Conservation (phyloP, 1,140 invertebrate genomes). For the Nephila pilipes region DNA sequence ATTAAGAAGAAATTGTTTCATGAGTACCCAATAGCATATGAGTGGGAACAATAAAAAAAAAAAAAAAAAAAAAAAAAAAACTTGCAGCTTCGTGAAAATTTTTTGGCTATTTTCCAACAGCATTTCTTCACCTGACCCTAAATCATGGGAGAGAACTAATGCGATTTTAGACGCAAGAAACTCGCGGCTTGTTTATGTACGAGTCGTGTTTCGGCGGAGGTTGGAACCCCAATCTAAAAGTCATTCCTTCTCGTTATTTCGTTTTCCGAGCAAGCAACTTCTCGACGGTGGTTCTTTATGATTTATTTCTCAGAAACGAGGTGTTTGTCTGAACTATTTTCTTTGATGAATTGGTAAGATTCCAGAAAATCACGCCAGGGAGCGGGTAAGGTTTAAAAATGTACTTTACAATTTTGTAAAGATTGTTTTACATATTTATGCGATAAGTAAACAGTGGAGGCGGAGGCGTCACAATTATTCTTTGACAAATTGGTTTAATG, state of each 20-base stretch:
- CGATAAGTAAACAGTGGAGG: too few species aligned
- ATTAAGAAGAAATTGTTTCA: background rate
- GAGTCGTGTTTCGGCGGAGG: constrained; percentile 47
- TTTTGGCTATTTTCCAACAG: constrained; percentile 59
- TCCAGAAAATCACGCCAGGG: constrained; percentile 35
- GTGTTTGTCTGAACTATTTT: constrained; percentile 41
- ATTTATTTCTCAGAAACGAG: constrained; percentile 41
- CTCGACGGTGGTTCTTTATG: constrained; percentile 9
- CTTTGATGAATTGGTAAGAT: constrained; percentile 41
- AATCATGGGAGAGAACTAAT: constrained; percentile 71
- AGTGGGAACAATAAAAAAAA: too few species aligned
- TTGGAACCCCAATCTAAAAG: constrained; percentile 68
- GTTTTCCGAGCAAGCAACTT: constrained; percentile 27
- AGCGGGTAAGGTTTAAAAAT: background rate
- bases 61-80: constrained; percentile 18
- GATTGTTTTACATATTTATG: constrained; percentile 12
- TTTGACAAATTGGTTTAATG: background rate
- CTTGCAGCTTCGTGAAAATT: background rate
- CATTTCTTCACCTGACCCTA: constrained; percentile 73
- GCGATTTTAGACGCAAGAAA: constrained; percentile 71
- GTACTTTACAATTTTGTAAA: background rate
- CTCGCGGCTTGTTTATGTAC: constrained; percentile 73
- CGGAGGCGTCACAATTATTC: background rate
- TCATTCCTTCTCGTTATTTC: constrained; percentile 51
- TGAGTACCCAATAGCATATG: background rate